Conservation (phyloP, 2,888 invertebrate species). For the Drosophila nr. perissopoda region DNA sequence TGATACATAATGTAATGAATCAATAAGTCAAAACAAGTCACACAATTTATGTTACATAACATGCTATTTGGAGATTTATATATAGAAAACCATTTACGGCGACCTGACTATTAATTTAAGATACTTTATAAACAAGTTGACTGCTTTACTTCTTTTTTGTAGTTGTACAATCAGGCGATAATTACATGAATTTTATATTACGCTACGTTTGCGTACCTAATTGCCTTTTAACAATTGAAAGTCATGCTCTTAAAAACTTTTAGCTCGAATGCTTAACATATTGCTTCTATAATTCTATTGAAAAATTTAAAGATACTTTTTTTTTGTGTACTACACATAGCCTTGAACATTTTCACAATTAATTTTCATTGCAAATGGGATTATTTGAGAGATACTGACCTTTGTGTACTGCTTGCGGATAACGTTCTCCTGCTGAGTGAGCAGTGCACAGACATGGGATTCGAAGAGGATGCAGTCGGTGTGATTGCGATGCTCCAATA, state of each 20-base stretch:
- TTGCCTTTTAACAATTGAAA: not conserved
- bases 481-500: slow-evolving; percentile 94
- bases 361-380: too few species aligned
- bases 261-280: not conserved
- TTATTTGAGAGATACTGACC: slow-evolving; percentile 84
- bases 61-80: not conserved
- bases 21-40: not conserved
- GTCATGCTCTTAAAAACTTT: not conserved
- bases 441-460: slow-evolving; percentile 93
- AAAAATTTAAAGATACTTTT: too few species aligned
- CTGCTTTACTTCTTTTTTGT: not conserved
- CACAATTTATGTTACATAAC: slow-evolving; percentile 2
- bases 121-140: too few species aligned
- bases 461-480: slow-evolving; percentile 95
- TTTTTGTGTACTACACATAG: not conserved
- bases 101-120: not conserved
- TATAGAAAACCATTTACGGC: not conserved
- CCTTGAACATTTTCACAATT: not conserved
- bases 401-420: slow-evolving; percentile 95
- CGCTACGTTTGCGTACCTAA: not conserved
- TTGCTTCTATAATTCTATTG: not conserved
- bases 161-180: not conserved
- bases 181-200: not conserved
- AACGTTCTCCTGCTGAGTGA: slow-evolving; percentile 91
- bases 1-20: not conserved